phyloP scores from a whole-genome alignment of 37 sponge, comb jelly and placozoan genomes.

The Aphrocallistes beatrix region DNA sequence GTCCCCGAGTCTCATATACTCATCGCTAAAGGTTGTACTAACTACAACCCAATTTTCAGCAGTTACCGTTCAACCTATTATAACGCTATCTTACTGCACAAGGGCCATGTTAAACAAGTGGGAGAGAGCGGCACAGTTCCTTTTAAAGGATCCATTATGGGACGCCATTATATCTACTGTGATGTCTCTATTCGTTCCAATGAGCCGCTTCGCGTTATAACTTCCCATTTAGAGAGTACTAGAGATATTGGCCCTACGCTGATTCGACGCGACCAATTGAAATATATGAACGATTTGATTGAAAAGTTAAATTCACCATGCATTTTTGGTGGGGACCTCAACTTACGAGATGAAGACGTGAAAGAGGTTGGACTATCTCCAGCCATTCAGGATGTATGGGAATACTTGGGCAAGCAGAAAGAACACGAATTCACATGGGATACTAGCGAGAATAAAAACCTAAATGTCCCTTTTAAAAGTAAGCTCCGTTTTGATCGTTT shows the following conservation, averaged over 20 bases:
- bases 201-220: slow-evolving; percentile 29
- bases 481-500: slow-evolving; percentile 50
- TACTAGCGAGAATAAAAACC: slow-evolving; percentile 36
- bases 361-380: slow-evolving; percentile 29
- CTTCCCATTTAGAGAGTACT: slow-evolving; percentile 69
- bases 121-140: slow-evolving; percentile 18
- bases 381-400: slow-evolving; percentile 52
- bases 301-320: slow-evolving; percentile 2
- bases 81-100: slow-evolving; percentile 35
- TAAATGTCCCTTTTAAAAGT: slow-evolving; percentile 24
- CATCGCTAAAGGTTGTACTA: background rate
- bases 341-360: slow-evolving; percentile 54
- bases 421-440: slow-evolving; percentile 64
- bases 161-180: slow-evolving; percentile 41
- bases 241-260: slow-evolving; percentile 21
- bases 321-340: slow-evolving; percentile 70
- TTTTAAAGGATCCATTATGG: slow-evolving; percentile 39
- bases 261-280: background rate
- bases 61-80: slow-evolving; percentile 26
- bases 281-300: background rate
- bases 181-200: background rate
- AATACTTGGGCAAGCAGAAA: slow-evolving; percentile 28
- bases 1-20: slow-evolving; percentile 21
- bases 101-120: background rate
- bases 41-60: slow-evolving; percentile 22